Base-by-base conservation (phyloP, 2,888 invertebrate species). In the Drosophila neotestacea region DNA sequence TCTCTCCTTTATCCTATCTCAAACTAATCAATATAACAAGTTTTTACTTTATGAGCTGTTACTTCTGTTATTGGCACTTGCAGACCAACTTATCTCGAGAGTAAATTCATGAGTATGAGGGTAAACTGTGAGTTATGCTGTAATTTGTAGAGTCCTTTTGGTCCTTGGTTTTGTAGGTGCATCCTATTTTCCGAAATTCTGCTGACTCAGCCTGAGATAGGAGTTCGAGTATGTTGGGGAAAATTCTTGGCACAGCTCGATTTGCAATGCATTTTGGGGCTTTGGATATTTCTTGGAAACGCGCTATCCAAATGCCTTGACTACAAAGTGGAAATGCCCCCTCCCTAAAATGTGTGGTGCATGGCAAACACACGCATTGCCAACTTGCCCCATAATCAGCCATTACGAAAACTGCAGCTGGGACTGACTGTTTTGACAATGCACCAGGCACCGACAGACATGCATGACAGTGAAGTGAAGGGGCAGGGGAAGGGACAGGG, bases 341-440 rank as follows among this genome's bases (percentile, higher is more conserved):
- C 34, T 10, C 4, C 22, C 22, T 3, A 22, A 22, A 4, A 4
- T 10, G 6, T 58, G 32, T 22, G 9, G n/a, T 36, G 58, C 10
- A 52, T 39, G 30, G 27, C 22, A 32, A 6, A 41, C 47, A 41
- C 54, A 77, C 60, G 70, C 70, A 76, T 50, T 52, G 61, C 59
- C 64, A 70, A 69, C 56, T 77, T 73, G 77, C 22, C 48, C 62
- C 77, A 73, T 73, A 77, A 77, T 77, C 77, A 77, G 62, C 67
- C 73, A 79, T 80, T 80, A 73, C 73, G 65, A 68, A 73, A 73
- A 59, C 66, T 76, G 63, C 78, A 79, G 73, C 73, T 76, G 77
- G 62, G 69, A 62, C 76, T 48, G 58, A 72, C 63, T 69, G 65
- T 72, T 76, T 73, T 73, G 77, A 73, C 79, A 79, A 50, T 50